Base-by-base conservation (phyloP, 2,797 vertebrate species). In the Alexandromys oeconomus region DNA sequence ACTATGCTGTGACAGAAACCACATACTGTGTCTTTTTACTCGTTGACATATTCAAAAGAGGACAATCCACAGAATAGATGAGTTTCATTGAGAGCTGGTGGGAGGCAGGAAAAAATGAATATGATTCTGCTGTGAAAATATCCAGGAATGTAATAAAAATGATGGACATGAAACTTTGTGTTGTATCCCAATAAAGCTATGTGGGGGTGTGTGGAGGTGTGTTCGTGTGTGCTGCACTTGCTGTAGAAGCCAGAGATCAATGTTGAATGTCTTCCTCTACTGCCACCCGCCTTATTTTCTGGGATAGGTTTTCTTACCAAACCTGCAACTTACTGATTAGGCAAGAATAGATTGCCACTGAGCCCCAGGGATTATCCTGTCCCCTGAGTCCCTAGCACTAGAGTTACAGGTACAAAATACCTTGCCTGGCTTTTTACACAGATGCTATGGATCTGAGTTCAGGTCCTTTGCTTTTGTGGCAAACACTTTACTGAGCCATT, bases 101-200 rank as follows among this genome's bases (percentile, higher is more conserved):
- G 7, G 14, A 21, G 3, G 6, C 6, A 46, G 10, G 15, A 19
- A 8, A 40, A 77, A 74, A 65, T 78, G 51, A 23, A 13, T 76
- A n/a, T 92, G 78, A 54, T 2, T 63, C 76, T 95, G 86, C 8
- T 95, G 82, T 74, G 51, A 89, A 89, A 96, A 77, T 95, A 31
- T 91, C 69, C 34, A 82, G 48, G 71, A 91, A 92, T 69, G 91
- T 74, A 87, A 43, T 71, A 59, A 34, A 79, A 10, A 11, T 93
- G 63, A 78, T 67, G 37, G 37, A 88, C 73, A 14, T 14, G 57
- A 48, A 89, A n/a, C 34, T 97, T 43, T 76, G 12, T 13, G 63
- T 77, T 82, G 27, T 65, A 82, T 94, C 69, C 92, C 88, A 92
- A 17, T 40, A 87, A 91, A 94, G 77, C 54, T 25, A 57, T 13